Conservation (phyloP, 2,113 vertebrate species). For the Procapra przewalskii region DNA sequence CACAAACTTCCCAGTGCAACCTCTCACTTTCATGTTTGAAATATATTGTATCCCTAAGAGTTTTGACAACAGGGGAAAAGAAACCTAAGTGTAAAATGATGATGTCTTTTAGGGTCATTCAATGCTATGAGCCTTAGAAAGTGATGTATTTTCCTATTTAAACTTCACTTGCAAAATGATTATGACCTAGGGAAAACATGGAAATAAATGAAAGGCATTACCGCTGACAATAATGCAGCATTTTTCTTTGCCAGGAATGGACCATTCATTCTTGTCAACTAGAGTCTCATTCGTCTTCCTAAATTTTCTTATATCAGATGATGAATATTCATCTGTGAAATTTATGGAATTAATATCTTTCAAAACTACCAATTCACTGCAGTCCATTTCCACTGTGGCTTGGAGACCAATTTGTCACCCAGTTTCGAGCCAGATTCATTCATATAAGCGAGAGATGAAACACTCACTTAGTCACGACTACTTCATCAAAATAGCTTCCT, state of each 20-base stretch:
- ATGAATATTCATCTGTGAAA: conserved; percentile 72
- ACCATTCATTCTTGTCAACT: conserved; percentile 69
- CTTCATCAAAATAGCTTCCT: conserved; percentile 28
- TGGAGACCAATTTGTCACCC: conserved; percentile 52
- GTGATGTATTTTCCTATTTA: conserved; percentile 52
- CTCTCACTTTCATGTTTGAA: background rate
- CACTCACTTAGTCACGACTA: background rate
- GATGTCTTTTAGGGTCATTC: background rate
- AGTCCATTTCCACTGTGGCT: conserved; percentile 33
- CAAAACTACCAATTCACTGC: conserved; percentile 38
- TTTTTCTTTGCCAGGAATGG: conserved; percentile 25
- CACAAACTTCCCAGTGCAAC: background rate
- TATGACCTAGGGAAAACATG: conserved; percentile 43
- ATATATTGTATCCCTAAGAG: background rate
- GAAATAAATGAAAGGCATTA: conserved; percentile 61
- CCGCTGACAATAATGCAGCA: conserved; percentile 40
- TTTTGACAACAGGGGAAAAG: background rate
- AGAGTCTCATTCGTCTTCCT: conserved; percentile 70
- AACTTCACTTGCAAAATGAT: conserved; percentile 57
- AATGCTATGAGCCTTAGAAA: background rate
- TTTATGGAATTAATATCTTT: conserved; percentile 64
- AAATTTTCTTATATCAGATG: conserved; percentile 64
- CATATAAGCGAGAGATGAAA: conserved; percentile 36
- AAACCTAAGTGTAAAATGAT: background rate
- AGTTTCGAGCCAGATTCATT: conserved; percentile 56